Base-by-base conservation (phyloP, 2,797 vertebrate species). In the Serranus cabrilla region DNA sequence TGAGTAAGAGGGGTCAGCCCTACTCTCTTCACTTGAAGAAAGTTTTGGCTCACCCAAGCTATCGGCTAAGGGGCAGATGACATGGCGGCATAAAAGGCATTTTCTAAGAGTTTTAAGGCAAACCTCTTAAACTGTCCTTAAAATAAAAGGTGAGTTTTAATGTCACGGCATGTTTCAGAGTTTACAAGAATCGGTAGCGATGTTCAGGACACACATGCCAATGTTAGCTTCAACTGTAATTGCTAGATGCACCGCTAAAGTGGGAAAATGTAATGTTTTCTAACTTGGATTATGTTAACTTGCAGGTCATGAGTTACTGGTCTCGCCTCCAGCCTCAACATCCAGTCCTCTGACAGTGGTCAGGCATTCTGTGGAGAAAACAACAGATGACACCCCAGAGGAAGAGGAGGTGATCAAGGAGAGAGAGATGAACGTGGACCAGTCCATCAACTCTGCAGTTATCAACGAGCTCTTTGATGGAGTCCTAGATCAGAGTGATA, bases 401-500 rank as follows among this genome's bases (percentile, higher is more conserved):
- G 74, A 81, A 39, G 81, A 68, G 3, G 76, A 76, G 68, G 83
- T 69, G n/a, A 72, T 83, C 18, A 73, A 14, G 0, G 94, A 97
- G 90, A 81, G 71, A 0, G 95, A 97, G 88, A 94, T 92, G 91
- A 95, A 54, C 1, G 94, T 96, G 74, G 95, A 96, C 76, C 90
- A 90, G 45, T 94, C 96, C 45, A 94, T 98, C 71, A 97, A 95
- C 91, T 99, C 97, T 0, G 96, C 94, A n/a, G 95, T 99, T 13
- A 99, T 99, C 88, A 97, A 94, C 27, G 95, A 96, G 60, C 94
- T 99, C 52, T 99, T 99, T 87, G 95, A 96, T 25, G 95, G 94
- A 21, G 92, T 95, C 65, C 92, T 98, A 83, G 93, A 96, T 76
- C 94, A 97, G 40, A 93, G 94, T 51, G 94, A 85, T 3, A 93